Conservation (phyloP, 2,888 invertebrate species). For the Chrysina gloriosa region DNA sequence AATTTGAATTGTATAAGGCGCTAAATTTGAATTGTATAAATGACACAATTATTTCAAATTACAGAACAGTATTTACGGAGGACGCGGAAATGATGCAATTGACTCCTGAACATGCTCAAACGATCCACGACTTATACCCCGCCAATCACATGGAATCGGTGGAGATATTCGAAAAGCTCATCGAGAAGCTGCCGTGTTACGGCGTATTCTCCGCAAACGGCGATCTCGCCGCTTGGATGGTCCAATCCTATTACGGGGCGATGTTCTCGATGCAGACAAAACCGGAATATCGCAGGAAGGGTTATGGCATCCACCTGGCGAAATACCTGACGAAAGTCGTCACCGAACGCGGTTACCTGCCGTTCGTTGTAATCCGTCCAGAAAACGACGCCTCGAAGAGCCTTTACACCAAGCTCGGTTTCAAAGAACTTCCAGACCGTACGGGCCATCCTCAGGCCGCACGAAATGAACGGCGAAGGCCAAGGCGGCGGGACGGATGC, state of each 20-base stretch:
- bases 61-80: neutral
- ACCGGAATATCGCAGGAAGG: constrained; percentile 64
- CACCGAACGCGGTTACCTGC: constrained; percentile 73
- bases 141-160: constrained; percentile 90
- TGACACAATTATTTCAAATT: no score
- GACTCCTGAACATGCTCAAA: constrained; percentile 81
- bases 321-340: constrained; percentile 68
- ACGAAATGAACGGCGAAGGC: constrained; percentile 59
- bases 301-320: constrained; percentile 80
- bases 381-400: constrained; percentile 89
- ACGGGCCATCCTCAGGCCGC: constrained; percentile 79
- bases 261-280: constrained; percentile 94
- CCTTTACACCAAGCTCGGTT: constrained; percentile 85
- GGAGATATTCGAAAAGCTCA: constrained; percentile 84
- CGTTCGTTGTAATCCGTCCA: constrained; percentile 88
- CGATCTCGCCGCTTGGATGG: constrained; percentile 89
- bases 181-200: constrained; percentile 81
- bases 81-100: constrained; percentile 80
- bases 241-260: constrained; percentile 90
- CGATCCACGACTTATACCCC: constrained; percentile 87
- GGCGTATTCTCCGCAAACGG: constrained; percentile 80
- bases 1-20: no score
- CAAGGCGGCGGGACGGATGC: constrained; percentile 54
- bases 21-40: no score
- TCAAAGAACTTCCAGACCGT: constrained; percentile 84